These are phyloP conservation scores for Popillia japonica DNA, from an alignment of 1,140 invertebrate species.

Conservation along the genomic window DNA sequence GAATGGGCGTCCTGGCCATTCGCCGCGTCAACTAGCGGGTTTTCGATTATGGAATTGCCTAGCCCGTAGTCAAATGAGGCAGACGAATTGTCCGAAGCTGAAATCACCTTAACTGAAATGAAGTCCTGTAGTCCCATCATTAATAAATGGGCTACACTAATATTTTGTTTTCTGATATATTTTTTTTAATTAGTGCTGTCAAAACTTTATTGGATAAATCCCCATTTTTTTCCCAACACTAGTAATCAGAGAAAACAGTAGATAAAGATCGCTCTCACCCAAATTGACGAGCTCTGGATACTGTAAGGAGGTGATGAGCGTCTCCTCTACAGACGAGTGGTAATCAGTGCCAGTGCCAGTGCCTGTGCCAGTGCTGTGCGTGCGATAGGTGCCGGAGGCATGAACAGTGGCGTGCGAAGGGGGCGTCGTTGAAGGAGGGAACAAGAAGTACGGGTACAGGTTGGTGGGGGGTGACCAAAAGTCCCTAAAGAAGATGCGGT, in stretches of 20 bases:
- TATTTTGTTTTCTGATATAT: constrained; percentile 6
- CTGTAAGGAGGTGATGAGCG: constrained; percentile 55
- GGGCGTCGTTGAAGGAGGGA: constrained; percentile 61
- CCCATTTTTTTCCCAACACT: not conserved
- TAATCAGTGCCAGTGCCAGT: constrained; percentile 56
- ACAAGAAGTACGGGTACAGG: constrained; percentile 67
- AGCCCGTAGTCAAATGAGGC: constrained; percentile 57
- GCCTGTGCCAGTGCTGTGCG: constrained; percentile 56
- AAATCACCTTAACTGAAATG: constrained; percentile 64
- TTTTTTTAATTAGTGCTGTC: constrained; percentile 28
- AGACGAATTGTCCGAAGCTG: constrained; percentile 60
- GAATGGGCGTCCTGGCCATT: constrained; percentile 57
- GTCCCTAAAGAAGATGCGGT: constrained; percentile 64
- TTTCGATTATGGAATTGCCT: constrained; percentile 57
- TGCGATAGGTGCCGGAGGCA: constrained; percentile 54
- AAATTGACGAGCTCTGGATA: constrained; percentile 56
- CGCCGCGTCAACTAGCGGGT: constrained; percentile 58
- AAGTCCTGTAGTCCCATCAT: constrained; percentile 52
- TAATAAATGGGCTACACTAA: constrained; percentile 40
- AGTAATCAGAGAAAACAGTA: constrained; percentile 40
- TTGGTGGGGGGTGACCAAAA: constrained; percentile 65
- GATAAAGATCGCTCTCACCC: constrained; percentile 56
- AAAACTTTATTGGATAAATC: not conserved
- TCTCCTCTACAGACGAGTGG: constrained; percentile 60
- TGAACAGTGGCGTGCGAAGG: constrained; percentile 59